Base-by-base conservation (phyloP, 2,797 vertebrate genomes). In the Acanthopagrus latus region DNA sequence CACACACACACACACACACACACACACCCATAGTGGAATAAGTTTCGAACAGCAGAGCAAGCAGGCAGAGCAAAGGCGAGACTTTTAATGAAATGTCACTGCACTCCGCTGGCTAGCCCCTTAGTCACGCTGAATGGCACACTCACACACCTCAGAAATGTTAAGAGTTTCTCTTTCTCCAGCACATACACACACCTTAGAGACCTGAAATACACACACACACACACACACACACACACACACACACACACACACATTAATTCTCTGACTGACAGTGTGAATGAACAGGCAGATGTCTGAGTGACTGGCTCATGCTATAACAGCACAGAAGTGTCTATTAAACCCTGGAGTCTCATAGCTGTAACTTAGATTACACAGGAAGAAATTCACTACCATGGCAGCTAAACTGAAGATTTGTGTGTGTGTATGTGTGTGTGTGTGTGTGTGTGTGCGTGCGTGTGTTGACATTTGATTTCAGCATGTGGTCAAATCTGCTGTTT, bases 1-100 rank as follows among this genome's bases (percentile, higher is more conserved):
- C 79, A 68, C 55, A 25, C 27, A 74, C 21, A 58, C 64, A 50
- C 52, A 48, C 64, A 71, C 71, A 66, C 52, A 76, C 58, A 63
- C 23, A 55, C 54, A 67, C 72, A 66, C 51, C 62, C 27, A 80
- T 3, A 55, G 66, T 41, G 60, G 81, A 88, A 83, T 92, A 86
- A 88, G 80, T 81, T 71, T 89, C 81, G 80, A 89, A 92, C 82
- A 87, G 81, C 78, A 51, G 79, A 70, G 81, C 89, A 84, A 43
- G 62, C 65, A 83, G 76, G 83, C 83, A 86, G 85, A 89, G 89
- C 83, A 90, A 89, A 92, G 85, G 89, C 77, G 66, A 91, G 77
- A 81, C 84, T 91, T 91, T 91, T 91, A 89, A 92, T 92, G 91
- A 93, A 93, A 93, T 94, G 92, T 92, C 93, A 91, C 83, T 89